These are phyloP conservation scores for Microctenopoma lineatum DNA, from an alignment of 2,797 vertebrate genomes.

Conservation along the genomic window DNA sequence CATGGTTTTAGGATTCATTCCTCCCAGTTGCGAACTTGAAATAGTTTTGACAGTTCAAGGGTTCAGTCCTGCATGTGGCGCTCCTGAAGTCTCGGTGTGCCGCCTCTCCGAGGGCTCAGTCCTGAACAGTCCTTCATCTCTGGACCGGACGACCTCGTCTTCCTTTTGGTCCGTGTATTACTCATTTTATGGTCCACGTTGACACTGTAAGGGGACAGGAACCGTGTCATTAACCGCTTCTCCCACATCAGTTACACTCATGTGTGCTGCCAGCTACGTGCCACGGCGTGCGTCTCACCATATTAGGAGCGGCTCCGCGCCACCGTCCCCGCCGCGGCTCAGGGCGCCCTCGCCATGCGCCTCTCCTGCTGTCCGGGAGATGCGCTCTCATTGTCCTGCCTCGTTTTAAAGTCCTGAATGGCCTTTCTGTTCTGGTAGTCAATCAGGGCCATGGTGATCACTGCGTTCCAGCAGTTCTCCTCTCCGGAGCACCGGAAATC, in stretches of 20 bases:
- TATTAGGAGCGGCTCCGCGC: constrained; percentile 59
- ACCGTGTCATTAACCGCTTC: constrained; percentile 20
- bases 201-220: constrained; percentile 47
- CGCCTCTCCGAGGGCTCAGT: constrained; percentile 51
- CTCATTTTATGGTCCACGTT: constrained; percentile 71
- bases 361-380: constrained; percentile 84
- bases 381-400: constrained; percentile 86
- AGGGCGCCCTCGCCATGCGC: constrained; percentile 85
- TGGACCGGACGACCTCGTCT: constrained; percentile 76
- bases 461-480: constrained; percentile 92
- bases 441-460: constrained; percentile 96
- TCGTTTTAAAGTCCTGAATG: constrained; percentile 91
- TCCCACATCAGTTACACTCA: not conserved
- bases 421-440: constrained; percentile 96
- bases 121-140: constrained; percentile 79
- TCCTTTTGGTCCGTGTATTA: constrained; percentile 80
- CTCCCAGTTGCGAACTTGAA: constrained; percentile 72
- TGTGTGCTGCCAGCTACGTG: constrained; percentile 10
- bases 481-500: constrained; percentile 94
- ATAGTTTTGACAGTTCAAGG: constrained; percentile 69
- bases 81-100: constrained; percentile 42
- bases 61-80: constrained; percentile 76
- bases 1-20: constrained; percentile 64
- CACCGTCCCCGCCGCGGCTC: constrained; percentile 53
- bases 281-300: constrained; percentile 66